Evolutionary conservation across 2,113 vertebrate species (phyloP).

Genomic region (Catharus bicknelli): DNA sequence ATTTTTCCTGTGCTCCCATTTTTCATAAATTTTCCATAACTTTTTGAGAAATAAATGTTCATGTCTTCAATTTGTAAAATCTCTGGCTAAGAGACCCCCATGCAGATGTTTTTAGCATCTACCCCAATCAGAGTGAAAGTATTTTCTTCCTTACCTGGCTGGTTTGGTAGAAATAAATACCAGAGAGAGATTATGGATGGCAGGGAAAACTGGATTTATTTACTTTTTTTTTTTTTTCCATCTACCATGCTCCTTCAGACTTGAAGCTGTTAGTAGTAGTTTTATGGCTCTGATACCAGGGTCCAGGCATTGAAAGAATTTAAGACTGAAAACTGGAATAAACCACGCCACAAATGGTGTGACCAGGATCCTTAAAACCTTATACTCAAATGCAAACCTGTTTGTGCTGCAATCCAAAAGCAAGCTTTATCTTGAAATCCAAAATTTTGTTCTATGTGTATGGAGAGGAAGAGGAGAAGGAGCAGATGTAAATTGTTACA

Average conservation of each 20-base stretch:
- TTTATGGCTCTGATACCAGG: neutral
- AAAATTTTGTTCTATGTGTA: neutral
- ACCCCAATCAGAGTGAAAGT: neutral
- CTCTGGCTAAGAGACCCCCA: neutral
- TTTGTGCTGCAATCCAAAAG: neutral
- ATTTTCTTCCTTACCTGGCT: neutral
- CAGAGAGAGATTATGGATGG: neutral
- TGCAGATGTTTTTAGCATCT: neutral
- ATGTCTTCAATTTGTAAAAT: neutral
- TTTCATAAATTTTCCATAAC: neutral
- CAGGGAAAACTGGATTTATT: neutral
- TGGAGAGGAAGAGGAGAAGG: neutral
- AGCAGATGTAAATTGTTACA: neutral
- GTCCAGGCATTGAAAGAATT: neutral
- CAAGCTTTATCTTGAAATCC: neutral
- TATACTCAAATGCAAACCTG: neutral
- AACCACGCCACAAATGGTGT: accelerated
- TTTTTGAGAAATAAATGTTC: neutral
- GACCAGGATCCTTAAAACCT: neutral
- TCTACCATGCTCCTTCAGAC: neutral
- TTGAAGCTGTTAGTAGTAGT: neutral
- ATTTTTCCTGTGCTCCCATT: neutral
- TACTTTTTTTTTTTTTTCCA: accelerated
- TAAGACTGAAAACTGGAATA: neutral
- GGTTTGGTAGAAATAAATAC: neutral